phyloP scores from a whole-genome alignment of 2,797 vertebrate genomes.

The Oreonectes daqikongensis region DNA sequence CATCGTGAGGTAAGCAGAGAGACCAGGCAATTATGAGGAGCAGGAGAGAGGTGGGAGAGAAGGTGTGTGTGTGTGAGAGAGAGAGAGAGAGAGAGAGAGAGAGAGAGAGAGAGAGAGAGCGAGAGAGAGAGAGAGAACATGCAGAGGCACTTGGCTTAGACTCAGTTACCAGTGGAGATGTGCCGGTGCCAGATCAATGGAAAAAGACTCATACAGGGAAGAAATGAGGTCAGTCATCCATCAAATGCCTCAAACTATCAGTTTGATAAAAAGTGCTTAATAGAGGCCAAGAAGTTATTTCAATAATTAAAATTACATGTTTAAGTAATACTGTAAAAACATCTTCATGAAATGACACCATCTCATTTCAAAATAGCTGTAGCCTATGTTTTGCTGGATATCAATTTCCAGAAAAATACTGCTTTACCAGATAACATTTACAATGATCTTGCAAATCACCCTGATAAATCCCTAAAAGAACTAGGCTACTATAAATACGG shows the following conservation, averaged over 20 bases:
- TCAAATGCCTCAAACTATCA: constrained; percentile 29
- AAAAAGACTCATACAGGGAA: constrained; percentile 21
- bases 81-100: neutral
- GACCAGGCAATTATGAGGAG: constrained; percentile 47
- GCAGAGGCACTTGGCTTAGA: constrained; percentile 49
- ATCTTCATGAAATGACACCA: neutral
- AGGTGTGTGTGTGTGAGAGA: neutral
- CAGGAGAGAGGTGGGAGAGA: constrained; percentile 8
- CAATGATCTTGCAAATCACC: neutral
- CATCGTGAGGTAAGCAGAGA: constrained; percentile 51
- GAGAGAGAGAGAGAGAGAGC: neutral
- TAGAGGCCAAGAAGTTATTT: constrained; percentile 5
- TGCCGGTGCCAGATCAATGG: constrained; percentile 37
- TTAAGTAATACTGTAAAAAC: constrained; percentile 20
- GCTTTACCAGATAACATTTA: neutral
- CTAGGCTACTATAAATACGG: neutral
- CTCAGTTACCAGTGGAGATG: constrained; percentile 46
- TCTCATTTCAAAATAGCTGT: no score
- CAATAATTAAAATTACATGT: neutral
- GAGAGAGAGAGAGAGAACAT: constrained; percentile 3
- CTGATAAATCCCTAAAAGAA: neutral
- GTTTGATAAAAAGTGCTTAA: constrained; percentile 9
- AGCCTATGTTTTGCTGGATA: neutral
- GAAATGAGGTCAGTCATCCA: constrained; percentile 38
- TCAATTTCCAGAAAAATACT: neutral